Percentiles rank a stretch among this genome's conserved stretches.
Conservation (phyloP, 1,140 invertebrate species). For the Magallana gigas region DNA sequence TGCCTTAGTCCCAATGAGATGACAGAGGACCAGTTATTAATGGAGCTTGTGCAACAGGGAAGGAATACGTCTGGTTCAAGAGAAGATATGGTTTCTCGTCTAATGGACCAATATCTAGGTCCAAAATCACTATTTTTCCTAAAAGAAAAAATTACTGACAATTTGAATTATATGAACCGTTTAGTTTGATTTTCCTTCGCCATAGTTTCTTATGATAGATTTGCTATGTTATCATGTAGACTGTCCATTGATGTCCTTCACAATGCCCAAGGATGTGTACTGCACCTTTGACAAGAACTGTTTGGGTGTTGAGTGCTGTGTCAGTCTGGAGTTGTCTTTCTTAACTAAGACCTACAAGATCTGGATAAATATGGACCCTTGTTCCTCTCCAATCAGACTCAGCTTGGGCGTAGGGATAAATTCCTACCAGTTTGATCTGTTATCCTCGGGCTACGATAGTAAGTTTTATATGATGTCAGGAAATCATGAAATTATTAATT, state of each 20-base stretch:
- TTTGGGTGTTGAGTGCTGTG: conserved; percentile 66
- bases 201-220: too few relatives aligned
- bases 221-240: conserved; percentile 49
- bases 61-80: conserved; percentile 50
- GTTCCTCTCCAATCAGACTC: conserved; percentile 17
- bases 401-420: neutral
- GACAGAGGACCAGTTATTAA: conserved; percentile 60
- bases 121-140: neutral
- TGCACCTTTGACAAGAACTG: conserved; percentile 68
- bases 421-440: conserved; percentile 32
- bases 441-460: neutral
- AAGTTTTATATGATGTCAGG: neutral
- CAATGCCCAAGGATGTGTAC: conserved; percentile 64
- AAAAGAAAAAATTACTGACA: too few relatives aligned
- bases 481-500: too few relatives aligned
- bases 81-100: conserved; percentile 50
- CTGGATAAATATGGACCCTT: conserved; percentile 61
- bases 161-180: too few relatives aligned
- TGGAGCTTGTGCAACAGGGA: conserved; percentile 54
- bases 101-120: conserved; percentile 54
- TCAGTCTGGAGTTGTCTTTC: conserved; percentile 61
- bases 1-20: conserved; percentile 63
- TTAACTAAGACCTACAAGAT: conserved; percentile 61
- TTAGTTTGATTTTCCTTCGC: too few relatives aligned
- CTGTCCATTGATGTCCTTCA: conserved; percentile 63